These are phyloP conservation scores for Labeo catla DNA, from an alignment of 2,113 vertebrate species.

Conservation along the genomic window DNA sequence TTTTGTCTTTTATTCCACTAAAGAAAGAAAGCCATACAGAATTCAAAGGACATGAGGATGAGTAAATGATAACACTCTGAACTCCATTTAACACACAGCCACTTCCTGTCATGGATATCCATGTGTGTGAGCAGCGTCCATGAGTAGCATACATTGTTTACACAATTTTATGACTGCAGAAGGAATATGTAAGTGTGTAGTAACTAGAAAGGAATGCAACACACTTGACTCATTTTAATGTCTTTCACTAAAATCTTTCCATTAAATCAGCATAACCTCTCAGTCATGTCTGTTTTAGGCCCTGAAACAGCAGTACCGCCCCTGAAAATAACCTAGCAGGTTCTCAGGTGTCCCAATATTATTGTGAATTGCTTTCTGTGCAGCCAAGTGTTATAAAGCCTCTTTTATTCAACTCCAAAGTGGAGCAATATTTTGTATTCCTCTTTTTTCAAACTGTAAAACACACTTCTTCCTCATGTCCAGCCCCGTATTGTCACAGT, in stretches of 20 bases:
- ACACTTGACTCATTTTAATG: neutral
- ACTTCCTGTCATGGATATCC: neutral
- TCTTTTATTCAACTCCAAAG: neutral
- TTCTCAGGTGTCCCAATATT: neutral
- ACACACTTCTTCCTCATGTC: neutral
- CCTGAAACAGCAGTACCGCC: neutral
- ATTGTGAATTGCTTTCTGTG: conserved; percentile 14
- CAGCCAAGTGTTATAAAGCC: neutral
- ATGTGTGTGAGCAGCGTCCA: neutral
- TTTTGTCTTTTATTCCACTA: neutral
- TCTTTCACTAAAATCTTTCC: neutral
- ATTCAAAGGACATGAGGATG: neutral
- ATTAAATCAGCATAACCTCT: neutral
- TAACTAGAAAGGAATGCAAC: neutral
- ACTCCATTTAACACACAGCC: neutral
- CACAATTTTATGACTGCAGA: neutral
- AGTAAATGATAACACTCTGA: conserved; percentile 1
- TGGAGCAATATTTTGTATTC: conserved; percentile 14
- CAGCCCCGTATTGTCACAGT: neutral
- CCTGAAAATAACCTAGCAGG: neutral
- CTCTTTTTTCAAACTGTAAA: neutral
- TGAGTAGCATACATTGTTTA: neutral
- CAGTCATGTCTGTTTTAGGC: neutral
- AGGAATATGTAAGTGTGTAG: neutral
- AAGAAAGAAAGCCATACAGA: neutral